These are phyloP conservation scores for Salminus brasiliensis DNA, from an alignment of 2,113 vertebrate genomes.

Conservation along the genomic window DNA sequence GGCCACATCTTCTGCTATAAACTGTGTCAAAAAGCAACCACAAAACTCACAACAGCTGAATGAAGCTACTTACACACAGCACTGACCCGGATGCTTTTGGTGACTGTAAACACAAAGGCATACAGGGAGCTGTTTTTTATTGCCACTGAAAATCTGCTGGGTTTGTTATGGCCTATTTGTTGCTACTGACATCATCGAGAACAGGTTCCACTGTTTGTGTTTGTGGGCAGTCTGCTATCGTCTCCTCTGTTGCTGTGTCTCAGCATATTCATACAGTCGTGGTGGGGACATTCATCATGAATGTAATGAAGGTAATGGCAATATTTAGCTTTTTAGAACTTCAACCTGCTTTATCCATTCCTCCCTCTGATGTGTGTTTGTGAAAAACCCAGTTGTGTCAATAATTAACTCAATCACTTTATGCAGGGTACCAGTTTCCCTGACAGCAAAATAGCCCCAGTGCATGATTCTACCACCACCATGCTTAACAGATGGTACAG, in stretches of 20 bases:
- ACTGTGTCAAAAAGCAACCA: not conserved
- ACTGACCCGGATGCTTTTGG: not conserved
- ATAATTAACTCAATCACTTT: too few relatives aligned
- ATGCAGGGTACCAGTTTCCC: too few relatives aligned
- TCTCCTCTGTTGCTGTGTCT: not conserved
- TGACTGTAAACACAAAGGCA: slow-evolving; percentile 11
- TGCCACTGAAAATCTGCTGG: not conserved
- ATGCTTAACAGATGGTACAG: too few relatives aligned
- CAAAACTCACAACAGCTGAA: not conserved
- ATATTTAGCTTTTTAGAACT: too few relatives aligned
- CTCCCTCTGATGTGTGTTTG: too few relatives aligned
- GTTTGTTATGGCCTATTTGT: not conserved
- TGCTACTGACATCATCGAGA: not conserved
- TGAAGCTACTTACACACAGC: not conserved
- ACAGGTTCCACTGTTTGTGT: not conserved
- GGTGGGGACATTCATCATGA: too few relatives aligned
- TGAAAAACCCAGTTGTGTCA: too few relatives aligned
- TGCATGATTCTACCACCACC: too few relatives aligned
- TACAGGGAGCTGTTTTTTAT: not conserved
- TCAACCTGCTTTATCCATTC: too few relatives aligned
- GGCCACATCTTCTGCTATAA: not conserved
- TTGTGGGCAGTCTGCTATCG: not conserved
- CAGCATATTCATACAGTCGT: too few relatives aligned
- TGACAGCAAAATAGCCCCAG: too few relatives aligned
- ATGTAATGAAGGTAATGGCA: too few relatives aligned